Evolutionary conservation across 2,888 invertebrate genomes (phyloP), one percentile per base, ranked within the genome.

Genomic region (Luperina testacea): DNA sequence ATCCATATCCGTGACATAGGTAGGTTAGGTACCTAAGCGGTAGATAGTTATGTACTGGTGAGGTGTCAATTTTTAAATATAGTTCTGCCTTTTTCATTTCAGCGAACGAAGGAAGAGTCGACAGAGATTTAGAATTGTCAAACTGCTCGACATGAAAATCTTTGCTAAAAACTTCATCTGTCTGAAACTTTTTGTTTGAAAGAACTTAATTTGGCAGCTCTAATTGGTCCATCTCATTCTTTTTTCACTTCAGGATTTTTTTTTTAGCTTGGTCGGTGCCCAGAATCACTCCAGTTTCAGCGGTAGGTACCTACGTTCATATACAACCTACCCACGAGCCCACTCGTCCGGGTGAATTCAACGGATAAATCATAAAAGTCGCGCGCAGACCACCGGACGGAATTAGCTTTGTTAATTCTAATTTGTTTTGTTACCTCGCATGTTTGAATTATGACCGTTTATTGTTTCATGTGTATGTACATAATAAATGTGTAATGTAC

Each of bases 311-410:
- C 61, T 51, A 69, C 42, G 63, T 67, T 75, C 64, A 77, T 67
- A 71, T 74, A 42, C 69, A 64, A 81, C 68, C 63, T 76, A 84
- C 83, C 86, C 70, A 80, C 80, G 79, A 69, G 81, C 84, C 84
- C 84, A 82, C 79, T 85, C 86, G 42, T 84, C 84, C 88, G 87
- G 81, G 84, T 87, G 89, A 91, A 90, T 92, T 90, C 89, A 86
- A 82, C 78, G 89, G 90, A 94, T 94, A 94, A 94, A 94, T 95
- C 93, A 94, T 92, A 93, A 92, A 93, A 93, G 88, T 92, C 90
- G 86, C 90, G 88, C 88, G 85, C 89, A 89, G 86, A 76, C 88
- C 86, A 89, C 89, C 86, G 88, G 89, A 90, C 86, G 87, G 89
- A 90, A 92, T 93, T 92, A 92, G 91, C 89, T 91, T 92, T 92